Conservation (phyloP, 2,113 vertebrate genomes). For the Osmerus mordax region DNA sequence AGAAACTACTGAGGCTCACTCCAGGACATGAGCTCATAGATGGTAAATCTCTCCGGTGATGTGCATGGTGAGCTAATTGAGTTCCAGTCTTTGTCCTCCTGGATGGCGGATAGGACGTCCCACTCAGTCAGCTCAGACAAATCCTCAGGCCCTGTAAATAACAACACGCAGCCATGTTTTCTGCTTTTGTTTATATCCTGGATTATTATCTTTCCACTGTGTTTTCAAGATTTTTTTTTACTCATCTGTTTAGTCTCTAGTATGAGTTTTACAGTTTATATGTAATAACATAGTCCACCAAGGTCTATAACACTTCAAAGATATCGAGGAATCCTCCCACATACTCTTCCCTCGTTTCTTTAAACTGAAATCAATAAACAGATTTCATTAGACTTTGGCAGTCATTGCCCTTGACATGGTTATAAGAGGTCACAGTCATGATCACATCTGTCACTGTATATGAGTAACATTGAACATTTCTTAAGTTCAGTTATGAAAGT, state of each 20-base stretch:
- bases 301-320: not conserved
- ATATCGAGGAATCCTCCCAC: not conserved
- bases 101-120: conserved; percentile 60
- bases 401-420: conserved; percentile 21
- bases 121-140: conserved; percentile 35
- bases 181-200: conserved; percentile 25
- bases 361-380: conserved; percentile 41
- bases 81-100: conserved; percentile 71
- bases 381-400: conserved; percentile 37
- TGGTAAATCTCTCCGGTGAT: conserved; percentile 69
- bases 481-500: conserved; percentile 31
- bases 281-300: too few relatives aligned
- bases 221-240: too few relatives aligned
- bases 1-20: conserved; percentile 33
- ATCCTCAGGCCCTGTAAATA: conserved; percentile 43
- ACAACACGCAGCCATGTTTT: conserved; percentile 12
- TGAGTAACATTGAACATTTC: conserved; percentile 13
- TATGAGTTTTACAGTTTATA: too few relatives aligned
- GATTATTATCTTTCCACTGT: not conserved
- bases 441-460: conserved; percentile 24
- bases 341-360: not conserved
- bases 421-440: conserved; percentile 38
- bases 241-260: too few relatives aligned
- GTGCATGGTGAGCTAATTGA: conserved; percentile 70
- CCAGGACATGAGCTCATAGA: conserved; percentile 71